Conservation (phyloP, 2,797 vertebrate species). For the Pterois miles region DNA sequence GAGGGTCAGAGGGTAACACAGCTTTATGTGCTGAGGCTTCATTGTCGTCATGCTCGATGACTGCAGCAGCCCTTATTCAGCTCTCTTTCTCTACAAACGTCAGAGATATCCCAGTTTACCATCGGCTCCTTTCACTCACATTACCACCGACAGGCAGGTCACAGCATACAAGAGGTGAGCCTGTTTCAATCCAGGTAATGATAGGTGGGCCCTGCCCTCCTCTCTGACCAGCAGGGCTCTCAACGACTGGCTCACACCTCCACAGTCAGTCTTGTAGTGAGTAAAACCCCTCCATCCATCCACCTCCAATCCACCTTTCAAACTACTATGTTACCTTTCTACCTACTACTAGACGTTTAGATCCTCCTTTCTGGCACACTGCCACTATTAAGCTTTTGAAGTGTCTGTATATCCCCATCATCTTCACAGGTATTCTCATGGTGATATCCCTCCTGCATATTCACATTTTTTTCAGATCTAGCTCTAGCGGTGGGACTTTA, state of each 20-base stretch:
- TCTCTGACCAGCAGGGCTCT: conserved; percentile 23
- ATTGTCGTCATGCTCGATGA: conserved; percentile 54
- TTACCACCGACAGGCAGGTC: conserved; percentile 30
- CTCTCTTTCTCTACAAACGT: conserved; percentile 20
- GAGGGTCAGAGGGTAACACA: conserved; percentile 68
- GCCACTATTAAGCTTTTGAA: conserved; percentile 44
- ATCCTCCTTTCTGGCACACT: conserved; percentile 38
- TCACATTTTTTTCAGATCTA: neutral
- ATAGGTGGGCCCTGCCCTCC: conserved; percentile 23
- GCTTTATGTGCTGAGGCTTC: conserved; percentile 58
- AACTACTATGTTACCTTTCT: conserved; percentile 35
- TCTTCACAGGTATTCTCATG: conserved; percentile 28
- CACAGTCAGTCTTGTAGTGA: neutral
- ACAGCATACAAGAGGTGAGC: conserved; percentile 29
- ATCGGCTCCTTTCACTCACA: conserved; percentile 12
- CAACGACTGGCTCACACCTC: conserved; percentile 19
- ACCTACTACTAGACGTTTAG: conserved; percentile 33
- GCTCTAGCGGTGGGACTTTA: neutral
- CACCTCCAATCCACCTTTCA: conserved; percentile 16
- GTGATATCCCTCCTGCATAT: conserved; percentile 7
- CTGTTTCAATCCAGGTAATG: conserved; percentile 38
- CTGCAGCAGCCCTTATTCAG: conserved; percentile 50
- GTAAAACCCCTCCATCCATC: conserved; percentile 15
- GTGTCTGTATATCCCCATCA: conserved; percentile 27
- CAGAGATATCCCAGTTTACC: conserved; percentile 26